Base-by-base conservation (phyloP, 2,888 invertebrate genomes). In the Rhamphomyia laevipes region DNA sequence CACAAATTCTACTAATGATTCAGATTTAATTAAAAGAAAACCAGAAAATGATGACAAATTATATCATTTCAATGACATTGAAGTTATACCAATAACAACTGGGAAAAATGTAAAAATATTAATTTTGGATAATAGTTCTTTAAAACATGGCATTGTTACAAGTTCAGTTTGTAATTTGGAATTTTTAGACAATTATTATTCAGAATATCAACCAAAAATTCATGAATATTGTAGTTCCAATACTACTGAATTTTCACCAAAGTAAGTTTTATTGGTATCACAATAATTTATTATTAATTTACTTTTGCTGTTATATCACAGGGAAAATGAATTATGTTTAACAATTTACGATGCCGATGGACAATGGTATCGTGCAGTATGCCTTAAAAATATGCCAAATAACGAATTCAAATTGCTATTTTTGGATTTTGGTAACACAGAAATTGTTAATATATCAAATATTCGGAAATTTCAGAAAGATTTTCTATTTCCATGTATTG, bases 331-430 rank as follows among this genome's bases (percentile, higher is more conserved):
- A 53, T 40, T 60, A 16, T 61, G 61, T 45, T 52, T 61, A 42
- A 54, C 55, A 4, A 48, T 59, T 18, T 61, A 53, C 47, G 56
- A 57, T 12, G 56, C 47, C 1, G 61, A 61, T 43, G 55, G 55
- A 2, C 56, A 59, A 17, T 61, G 61, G 61, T 61, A 61, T 51
- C 58, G 61, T 21, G 60, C 59, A 1, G 10, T 58, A n/a, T 61
- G 61, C 23, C 16, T 59, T 2, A 46, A 55, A 21, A 7, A 47
- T 4, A 38, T 47, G 43, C 47, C 53, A 2, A 55, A 58, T 30
- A 57, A 56, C 27, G 53, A 33, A 10, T 59, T 53, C 43, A 40
- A 46, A n/a, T 54, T 61, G 1, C 53, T 59, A 54, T 61, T 58
- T 48, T 16, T 61, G 23, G 61, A 61, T 40, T 61, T 55, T 49